Conservation (phyloP, 1,140 invertebrate species). For the Hetaerina americana region DNA sequence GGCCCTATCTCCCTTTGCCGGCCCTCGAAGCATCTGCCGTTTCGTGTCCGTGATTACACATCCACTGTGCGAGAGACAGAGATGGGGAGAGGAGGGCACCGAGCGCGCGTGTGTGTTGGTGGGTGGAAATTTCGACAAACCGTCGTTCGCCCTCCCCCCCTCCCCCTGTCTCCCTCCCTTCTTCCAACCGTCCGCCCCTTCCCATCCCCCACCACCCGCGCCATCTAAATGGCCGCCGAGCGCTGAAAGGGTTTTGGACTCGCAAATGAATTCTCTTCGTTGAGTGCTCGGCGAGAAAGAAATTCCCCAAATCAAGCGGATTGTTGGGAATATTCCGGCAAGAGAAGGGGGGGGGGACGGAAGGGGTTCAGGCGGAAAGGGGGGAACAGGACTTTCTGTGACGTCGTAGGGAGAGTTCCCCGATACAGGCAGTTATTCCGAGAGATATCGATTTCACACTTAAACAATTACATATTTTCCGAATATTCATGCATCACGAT, state of each 20-base stretch:
- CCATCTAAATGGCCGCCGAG: neutral
- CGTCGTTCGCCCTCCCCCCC: neutral
- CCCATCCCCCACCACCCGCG: too few species aligned
- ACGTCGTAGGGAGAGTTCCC: too few species aligned
- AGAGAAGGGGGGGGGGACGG: neutral
- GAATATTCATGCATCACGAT: too few species aligned
- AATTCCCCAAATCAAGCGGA: neutral
- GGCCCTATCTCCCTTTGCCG: neutral
- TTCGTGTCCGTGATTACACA: neutral
- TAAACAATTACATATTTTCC: too few species aligned
- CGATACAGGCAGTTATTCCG: too few species aligned
- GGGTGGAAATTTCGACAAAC: neutral
- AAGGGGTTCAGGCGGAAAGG: too few species aligned
- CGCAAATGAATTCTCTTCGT: neutral
- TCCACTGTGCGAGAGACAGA: neutral
- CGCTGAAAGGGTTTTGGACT: neutral
- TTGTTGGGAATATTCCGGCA: neutral
- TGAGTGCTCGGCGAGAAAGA: neutral
- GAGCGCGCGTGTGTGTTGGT: too few species aligned
- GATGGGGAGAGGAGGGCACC: too few species aligned
- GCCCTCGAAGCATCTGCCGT: neutral
- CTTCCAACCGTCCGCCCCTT: neutral
- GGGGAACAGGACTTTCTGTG: too few species aligned
- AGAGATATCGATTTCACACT: too few species aligned
- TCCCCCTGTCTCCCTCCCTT: neutral